A percentile compares a stretch with the other conserved stretches of the same genome.
Evolutionary conservation across 2,797 vertebrate species (phyloP).

Genomic region (Leucoraja ocellata): DNA sequence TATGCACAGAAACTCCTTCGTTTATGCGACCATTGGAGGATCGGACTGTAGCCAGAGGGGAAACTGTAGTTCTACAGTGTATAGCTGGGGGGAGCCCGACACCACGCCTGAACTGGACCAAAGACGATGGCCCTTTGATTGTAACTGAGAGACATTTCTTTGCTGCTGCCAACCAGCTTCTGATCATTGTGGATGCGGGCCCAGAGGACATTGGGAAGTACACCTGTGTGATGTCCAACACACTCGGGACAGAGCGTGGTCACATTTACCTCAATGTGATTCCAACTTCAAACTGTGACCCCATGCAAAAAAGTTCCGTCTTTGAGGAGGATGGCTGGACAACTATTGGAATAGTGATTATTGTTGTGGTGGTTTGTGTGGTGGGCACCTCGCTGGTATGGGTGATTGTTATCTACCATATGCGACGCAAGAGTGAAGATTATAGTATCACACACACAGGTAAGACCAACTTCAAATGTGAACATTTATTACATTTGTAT

Average conservation of each 20-base stretch:
- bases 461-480: conserved; percentile 41
- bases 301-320: conserved; percentile 51
- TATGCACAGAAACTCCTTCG: conserved; percentile 65
- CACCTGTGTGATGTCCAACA: conserved; percentile 73
- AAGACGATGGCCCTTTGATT: conserved; percentile 63
- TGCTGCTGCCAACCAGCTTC: conserved; percentile 68
- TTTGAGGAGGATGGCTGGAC: conserved; percentile 67
- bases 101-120: conserved; percentile 74
- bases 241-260: conserved; percentile 66
- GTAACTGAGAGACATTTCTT: conserved; percentile 72
- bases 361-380: conserved; percentile 71
- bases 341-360: conserved; percentile 69
- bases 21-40: conserved; percentile 68
- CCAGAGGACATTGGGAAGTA: conserved; percentile 70
- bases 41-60: conserved; percentile 64
- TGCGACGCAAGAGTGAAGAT: conserved; percentile 69
- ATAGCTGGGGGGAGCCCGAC: conserved; percentile 70
- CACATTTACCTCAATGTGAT: conserved; percentile 68
- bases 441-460: conserved; percentile 74
- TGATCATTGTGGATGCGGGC: conserved; percentile 69
- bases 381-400: conserved; percentile 71
- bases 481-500: no score
- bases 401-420: conserved; percentile 76
- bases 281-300: conserved; percentile 64
- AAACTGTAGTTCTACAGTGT: conserved; percentile 70